These are phyloP conservation scores for Hypocryptadius cinnamomeus DNA, from an alignment of 2,113 vertebrate species.

Conservation along the genomic window DNA sequence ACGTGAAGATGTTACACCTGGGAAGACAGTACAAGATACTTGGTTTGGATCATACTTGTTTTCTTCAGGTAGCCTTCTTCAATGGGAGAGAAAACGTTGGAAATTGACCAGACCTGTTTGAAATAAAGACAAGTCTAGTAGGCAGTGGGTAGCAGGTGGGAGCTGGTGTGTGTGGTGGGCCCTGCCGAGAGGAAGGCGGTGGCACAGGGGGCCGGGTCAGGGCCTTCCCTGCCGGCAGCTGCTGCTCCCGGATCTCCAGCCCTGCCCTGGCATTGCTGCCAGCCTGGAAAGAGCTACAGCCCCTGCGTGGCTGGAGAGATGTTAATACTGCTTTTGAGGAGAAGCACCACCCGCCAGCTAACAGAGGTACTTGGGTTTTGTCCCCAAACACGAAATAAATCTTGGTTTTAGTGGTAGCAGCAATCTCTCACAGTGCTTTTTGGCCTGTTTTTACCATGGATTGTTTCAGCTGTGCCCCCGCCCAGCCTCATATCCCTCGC, in stretches of 20 bases:
- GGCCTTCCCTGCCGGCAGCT: too few relatives aligned
- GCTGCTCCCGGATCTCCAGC: too few relatives aligned
- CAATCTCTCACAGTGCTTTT: not conserved
- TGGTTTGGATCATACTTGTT: not conserved
- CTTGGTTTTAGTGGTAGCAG: not conserved
- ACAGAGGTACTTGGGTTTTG: not conserved
- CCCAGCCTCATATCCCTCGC: not conserved
- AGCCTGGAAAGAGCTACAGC: not conserved
- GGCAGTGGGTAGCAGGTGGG: not conserved
- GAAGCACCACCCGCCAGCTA: not conserved
- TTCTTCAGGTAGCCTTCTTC: not conserved
- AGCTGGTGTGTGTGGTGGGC: too few relatives aligned
- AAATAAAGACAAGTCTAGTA: too few relatives aligned
- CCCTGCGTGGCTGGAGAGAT: not conserved
- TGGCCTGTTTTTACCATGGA: not conserved
- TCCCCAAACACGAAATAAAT: not conserved
- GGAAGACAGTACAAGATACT: not conserved
- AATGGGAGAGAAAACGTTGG: not conserved
- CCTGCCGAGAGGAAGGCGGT: too few relatives aligned
- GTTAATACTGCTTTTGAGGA: not conserved
- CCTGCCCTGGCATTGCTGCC: too few relatives aligned
- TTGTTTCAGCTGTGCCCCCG: not conserved
- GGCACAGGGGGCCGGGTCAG: too few relatives aligned
- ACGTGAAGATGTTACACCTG: not conserved
- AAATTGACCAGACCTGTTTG: not conserved